Percentiles rank a stretch among this genome's conserved stretches.
Conservation (phyloP, 2,888 invertebrate species). For the Mimumesa dahlbomi region DNA sequence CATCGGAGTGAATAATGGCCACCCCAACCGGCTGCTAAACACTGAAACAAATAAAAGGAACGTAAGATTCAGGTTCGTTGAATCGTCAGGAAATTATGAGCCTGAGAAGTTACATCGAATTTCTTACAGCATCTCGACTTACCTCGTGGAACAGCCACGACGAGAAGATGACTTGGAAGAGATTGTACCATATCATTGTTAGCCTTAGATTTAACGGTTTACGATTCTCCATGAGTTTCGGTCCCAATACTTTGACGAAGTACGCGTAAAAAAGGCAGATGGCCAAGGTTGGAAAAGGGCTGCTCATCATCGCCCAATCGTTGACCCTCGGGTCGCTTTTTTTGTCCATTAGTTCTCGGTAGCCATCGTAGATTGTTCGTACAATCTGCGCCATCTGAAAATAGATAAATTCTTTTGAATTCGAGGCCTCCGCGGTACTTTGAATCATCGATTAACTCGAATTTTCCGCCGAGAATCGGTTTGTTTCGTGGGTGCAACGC, state of each 20-base stretch:
- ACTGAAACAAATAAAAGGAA: conserved; percentile 73
- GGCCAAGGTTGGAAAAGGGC: conserved; percentile 88
- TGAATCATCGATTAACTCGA: not conserved
- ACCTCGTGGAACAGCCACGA: conserved; percentile 89
- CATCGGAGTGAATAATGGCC: conserved; percentile 88
- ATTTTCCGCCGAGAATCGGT: not conserved
- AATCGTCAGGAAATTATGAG: no score
- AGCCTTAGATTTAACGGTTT: conserved; percentile 90
- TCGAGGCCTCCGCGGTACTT: no score
- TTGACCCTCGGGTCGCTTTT: conserved; percentile 91
- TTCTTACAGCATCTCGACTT: no score
- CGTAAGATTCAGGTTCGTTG: no score
- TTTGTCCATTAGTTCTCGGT: conserved; percentile 91
- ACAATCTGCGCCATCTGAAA: conserved; percentile 84
- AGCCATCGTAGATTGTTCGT: conserved; percentile 83
- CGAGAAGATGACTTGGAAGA: conserved; percentile 90
- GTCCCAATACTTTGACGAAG: conserved; percentile 89
- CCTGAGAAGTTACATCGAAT: not conserved
- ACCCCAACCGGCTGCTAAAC: conserved; percentile 86
- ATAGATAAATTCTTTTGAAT: not conserved
- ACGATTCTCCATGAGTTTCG: conserved; percentile 91
- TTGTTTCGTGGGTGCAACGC: not conserved
- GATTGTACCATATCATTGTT: conserved; percentile 91
- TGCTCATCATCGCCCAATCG: conserved; percentile 90
- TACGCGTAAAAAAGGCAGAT: conserved; percentile 89